These are phyloP conservation scores for Bursaphelenchus okinawaensis DNA, from an alignment of 2,888 invertebrate genomes.

Conservation along the genomic window DNA sequence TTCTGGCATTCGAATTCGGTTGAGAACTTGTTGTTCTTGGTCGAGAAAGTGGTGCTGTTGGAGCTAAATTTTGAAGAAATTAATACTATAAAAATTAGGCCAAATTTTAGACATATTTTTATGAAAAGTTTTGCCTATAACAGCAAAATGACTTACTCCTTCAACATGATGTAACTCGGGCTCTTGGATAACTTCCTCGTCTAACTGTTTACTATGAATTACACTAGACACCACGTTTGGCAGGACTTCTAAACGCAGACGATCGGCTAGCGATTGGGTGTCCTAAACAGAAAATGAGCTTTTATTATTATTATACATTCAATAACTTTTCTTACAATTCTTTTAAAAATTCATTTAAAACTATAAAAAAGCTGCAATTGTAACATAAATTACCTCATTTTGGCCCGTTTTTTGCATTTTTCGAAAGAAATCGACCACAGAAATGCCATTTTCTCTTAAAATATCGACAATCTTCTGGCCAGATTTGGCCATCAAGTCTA, in stretches of 20 bases:
- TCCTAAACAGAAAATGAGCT: no score
- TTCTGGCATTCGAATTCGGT: background rate
- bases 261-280: constrained; percentile 47
- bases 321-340: background rate
- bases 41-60: background rate
- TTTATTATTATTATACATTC: background rate
- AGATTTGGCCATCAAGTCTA: background rate
- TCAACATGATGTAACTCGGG: background rate
- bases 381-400: no score
- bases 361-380: no score
- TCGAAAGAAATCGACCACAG: background rate
- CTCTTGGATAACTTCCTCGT: background rate
- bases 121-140: background rate
- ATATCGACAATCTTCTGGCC: background rate
- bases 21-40: background rate
- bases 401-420: background rate
- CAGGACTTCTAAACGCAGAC: constrained; percentile 47
- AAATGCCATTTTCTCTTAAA: background rate
- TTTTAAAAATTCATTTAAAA: no score
- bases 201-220: constrained; percentile 33
- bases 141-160: background rate
- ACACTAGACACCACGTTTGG: constrained; percentile 49
- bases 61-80: background rate
- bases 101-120: no score
- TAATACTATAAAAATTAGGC: no score